A percentile compares a stretch with the other conserved stretches of the same genome.
Evolutionary conservation across 2,113 vertebrate genomes (phyloP).

Genomic region (Stomatorhinus ivindoensis): DNA sequence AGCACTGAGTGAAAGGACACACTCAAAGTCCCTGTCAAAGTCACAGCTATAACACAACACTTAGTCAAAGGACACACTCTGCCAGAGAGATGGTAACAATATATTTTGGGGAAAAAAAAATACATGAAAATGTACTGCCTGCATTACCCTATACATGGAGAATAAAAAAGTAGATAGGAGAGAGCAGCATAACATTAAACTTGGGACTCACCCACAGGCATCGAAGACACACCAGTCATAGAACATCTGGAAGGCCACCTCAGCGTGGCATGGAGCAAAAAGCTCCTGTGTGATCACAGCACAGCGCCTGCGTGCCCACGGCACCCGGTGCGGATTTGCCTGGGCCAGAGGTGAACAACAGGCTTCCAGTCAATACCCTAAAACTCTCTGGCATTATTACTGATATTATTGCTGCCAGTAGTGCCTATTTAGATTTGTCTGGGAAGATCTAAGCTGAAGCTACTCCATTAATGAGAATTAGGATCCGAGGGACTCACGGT

Average conservation of each 20-base stretch:
- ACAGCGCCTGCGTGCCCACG: conserved; percentile 73
- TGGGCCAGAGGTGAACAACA: conserved; percentile 21
- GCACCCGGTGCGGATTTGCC: conserved; percentile 63
- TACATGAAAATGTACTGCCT: background rate
- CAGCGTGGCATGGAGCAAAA: conserved; percentile 65
- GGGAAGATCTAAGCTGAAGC: background rate
- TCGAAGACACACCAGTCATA: conserved; percentile 85
- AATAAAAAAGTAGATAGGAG: background rate
- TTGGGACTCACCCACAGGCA: conserved; percentile 72
- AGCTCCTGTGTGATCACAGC: conserved; percentile 59
- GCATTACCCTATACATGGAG: background rate
- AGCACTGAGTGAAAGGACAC: background rate
- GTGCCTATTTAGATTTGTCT: background rate
- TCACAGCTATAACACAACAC: background rate
- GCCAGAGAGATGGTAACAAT: background rate
- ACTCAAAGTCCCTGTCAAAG: background rate
- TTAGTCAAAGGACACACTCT: background rate
- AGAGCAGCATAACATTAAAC: background rate
- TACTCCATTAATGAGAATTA: background rate
- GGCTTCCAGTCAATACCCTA: background rate
- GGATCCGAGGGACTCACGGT: conserved; percentile 41
- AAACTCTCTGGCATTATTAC: background rate
- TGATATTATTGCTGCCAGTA: background rate
- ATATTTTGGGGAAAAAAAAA: background rate
- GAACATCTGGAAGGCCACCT: conserved; percentile 72